phyloP scores from a whole-genome alignment of 1,140 invertebrate genomes.

The Brachionus rubens region DNA sequence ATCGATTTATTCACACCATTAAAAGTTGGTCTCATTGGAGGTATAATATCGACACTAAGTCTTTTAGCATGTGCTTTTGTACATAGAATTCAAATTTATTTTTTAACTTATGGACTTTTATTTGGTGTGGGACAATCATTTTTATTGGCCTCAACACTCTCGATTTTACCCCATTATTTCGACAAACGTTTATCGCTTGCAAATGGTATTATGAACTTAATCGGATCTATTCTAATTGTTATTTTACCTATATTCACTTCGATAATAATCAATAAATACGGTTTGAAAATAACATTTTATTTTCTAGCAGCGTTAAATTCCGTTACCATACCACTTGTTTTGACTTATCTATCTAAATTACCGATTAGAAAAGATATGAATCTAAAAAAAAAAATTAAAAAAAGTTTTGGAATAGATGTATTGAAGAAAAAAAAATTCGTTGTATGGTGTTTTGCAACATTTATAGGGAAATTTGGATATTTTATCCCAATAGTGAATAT shows the following conservation, averaged over 20 bases:
- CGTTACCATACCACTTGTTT: background rate
- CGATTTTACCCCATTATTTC: slow-evolving; percentile 39
- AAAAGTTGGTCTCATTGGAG: slow-evolving; percentile 21
- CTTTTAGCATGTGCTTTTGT: slow-evolving; percentile 22
- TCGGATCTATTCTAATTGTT: slow-evolving; percentile 19
- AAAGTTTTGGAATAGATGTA: slow-evolving; percentile 9
- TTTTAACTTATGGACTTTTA: slow-evolving; percentile 17
- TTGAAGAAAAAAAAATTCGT: slow-evolving; percentile 22
- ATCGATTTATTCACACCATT: background rate
- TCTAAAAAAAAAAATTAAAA: background rate
- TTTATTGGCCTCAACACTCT: background rate
- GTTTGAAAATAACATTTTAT: slow-evolving; percentile 11
- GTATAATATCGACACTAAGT: slow-evolving; percentile 4
- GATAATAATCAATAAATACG: background rate
- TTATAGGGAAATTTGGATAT: slow-evolving; percentile 30
- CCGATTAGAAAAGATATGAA: background rate
- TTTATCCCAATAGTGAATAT: slow-evolving; percentile 35
- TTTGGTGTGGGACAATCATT: slow-evolving; percentile 37
- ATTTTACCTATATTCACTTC: slow-evolving; percentile 33
- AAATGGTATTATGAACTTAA: slow-evolving; percentile 41
- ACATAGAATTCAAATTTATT: slow-evolving; percentile 3
- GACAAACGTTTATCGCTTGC: slow-evolving; percentile 13
- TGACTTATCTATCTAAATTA: background rate
- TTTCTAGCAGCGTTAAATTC: slow-evolving; percentile 8
- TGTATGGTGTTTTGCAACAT: slow-evolving; percentile 14